Evolutionary conservation across 2,113 vertebrate genomes (phyloP).

Genomic region (Irena cyanogastra): DNA sequence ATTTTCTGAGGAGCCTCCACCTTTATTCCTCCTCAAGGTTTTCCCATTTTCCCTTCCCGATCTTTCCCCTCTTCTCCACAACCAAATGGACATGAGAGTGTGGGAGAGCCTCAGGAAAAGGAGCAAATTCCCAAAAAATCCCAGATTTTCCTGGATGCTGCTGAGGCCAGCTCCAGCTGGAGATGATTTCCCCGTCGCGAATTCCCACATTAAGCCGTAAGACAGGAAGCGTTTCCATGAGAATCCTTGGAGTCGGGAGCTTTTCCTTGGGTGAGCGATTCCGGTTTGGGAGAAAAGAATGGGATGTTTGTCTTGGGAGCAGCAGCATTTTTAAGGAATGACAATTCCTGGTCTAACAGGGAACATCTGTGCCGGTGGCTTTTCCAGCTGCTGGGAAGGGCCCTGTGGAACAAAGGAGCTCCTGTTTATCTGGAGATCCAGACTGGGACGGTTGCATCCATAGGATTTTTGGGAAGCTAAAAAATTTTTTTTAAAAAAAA

Average conservation of each 20-base stretch:
- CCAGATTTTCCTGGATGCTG: background rate
- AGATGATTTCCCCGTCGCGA: background rate
- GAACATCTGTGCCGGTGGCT: constrained; percentile 15
- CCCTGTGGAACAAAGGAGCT: background rate
- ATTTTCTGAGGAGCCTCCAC: fast-evolving
- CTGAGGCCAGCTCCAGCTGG: background rate
- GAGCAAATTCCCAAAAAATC: background rate
- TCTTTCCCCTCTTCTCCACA: background rate
- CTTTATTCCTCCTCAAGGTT: background rate
- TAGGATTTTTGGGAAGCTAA: background rate
- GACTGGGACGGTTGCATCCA: background rate
- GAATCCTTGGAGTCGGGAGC: background rate
- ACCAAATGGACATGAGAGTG: fast-evolving
- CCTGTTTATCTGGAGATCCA: constrained; percentile 1
- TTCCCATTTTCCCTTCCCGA: background rate
- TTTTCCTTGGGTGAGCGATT: background rate
- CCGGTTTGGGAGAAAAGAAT: background rate
- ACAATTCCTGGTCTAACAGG: constrained; percentile 15
- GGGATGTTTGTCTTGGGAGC: background rate
- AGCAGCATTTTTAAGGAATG: background rate
- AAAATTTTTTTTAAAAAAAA: too few relatives aligned
- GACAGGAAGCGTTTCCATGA: background rate
- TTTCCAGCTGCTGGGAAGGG: background rate
- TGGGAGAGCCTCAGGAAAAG: background rate
- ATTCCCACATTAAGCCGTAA: background rate